These are phyloP conservation scores for Dryobota labecula DNA, from an alignment of 2,888 invertebrate genomes.

Conservation along the genomic window DNA sequence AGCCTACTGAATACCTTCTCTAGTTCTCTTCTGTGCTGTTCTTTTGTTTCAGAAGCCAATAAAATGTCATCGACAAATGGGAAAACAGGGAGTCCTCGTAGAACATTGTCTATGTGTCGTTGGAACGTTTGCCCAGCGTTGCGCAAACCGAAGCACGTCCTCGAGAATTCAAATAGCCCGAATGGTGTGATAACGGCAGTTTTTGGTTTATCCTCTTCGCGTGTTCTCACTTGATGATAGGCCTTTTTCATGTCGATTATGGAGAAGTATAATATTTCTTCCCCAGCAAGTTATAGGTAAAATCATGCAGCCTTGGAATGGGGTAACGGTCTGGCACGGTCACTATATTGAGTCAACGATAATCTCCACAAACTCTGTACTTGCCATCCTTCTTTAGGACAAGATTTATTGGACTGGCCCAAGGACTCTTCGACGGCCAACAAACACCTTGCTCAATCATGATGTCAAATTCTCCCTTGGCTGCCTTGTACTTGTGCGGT, in stretches of 20 bases:
- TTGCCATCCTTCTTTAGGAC: background rate
- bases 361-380: background rate
- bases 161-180: no score
- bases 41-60: background rate
- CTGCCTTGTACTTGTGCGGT: constrained; percentile 5
- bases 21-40: constrained; percentile 1
- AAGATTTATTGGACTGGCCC: constrained; percentile 4
- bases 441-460: background rate
- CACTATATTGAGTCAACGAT: no score
- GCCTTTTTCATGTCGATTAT: no score
- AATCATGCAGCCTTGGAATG: no score
- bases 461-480: background rate
- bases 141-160: background rate
- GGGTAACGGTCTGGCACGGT: no score
- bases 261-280: no score
- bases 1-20: background rate
- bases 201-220: no score
- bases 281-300: no score
- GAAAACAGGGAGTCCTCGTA: background rate
- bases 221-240: no score
- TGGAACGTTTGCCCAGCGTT: background rate
- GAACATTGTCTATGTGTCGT: background rate
- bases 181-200: no score
- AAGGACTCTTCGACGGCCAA: constrained; percentile 2
- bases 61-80: background rate